Evolutionary conservation across 2,113 vertebrate genomes (phyloP), one percentile per base, ranked within the genome.

Genomic region (Balaeniceps rex): DNA sequence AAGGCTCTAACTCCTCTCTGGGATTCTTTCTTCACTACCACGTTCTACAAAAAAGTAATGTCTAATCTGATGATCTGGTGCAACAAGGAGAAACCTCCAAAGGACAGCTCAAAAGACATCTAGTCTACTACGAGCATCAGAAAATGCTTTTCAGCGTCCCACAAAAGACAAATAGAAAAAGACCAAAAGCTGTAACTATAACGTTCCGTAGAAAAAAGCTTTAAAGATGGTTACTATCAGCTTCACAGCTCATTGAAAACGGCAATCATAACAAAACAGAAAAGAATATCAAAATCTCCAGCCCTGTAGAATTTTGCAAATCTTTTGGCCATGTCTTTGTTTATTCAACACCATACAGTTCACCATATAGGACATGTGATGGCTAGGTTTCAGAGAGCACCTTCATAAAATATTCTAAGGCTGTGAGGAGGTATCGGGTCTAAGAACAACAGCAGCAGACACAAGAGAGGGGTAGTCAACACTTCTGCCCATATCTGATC

Each of bases 351-450:
- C 21, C 51, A 29, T 17, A 31, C 6, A 51, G 26, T 10, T 68
- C n/a, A 21, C 13, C n/a, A 11, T 0, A 18, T 3, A 29, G 40
- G 65, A 55, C 0, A 3, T 0, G 1, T 3, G 14, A 52, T 1
- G 1, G 31, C 0, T 2, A 3, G 2, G 13, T 4, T 68, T 70
- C 68, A 55, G 69, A 38, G 11, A 36, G 36, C 64, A 58, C 15
- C 42, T 54, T 4, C 1, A 5, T 3, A 40, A 89, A 61, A 44
- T 5, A 19, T 19, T 34, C 57, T 31, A 17, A 34, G 14, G 36
- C n/a, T 49, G 18, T 0, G 19, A 79, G 34, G 33, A 90, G 33
- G 11, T 12, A 40, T 0, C 16, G 17, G n/a, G 22, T 44, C 28
- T n/a, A 54, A 54, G 61, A 29, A 31, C 13, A 74, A 19, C 0